Evolutionary conservation across 2,113 vertebrate species (phyloP), one percentile per base, ranked within the genome.

Genomic region (Paraplagusia blochii): DNA sequence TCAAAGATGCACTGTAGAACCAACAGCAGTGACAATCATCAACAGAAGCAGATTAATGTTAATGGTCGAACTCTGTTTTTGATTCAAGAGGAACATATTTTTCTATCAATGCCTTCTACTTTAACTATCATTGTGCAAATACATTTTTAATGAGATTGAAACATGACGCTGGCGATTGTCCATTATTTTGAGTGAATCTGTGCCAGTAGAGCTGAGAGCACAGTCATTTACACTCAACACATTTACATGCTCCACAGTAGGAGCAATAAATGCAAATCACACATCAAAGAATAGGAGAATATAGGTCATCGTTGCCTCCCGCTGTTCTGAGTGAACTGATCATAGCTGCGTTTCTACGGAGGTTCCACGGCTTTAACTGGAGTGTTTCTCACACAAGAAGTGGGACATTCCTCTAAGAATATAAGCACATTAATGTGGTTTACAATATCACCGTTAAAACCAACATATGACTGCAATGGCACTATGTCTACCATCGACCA

Each of bases 391-490:
- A 22, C 62, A 51, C 16, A 70, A 54, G 55, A 56, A 69, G 61
- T 42, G 47, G 77, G 69, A 67, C 74, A 60, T 80, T 82, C 73
- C 59, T 74, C 63, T 80, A 66, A 82, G 76, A 80, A 77, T 80
- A 80, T 85, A 86, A 88, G 81, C 63, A 86, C 73, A 72, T 81
- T 87, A 79, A 75, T 85, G 80, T 40, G 34, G 51, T 75, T 75
- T 73, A 74, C 69, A 84, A 81, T 79, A 83, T 84, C 58, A 44
- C 70, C 66, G 77, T 83, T 85, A 77, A 65, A 53, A 58, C 44
- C n/a, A 18, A 44, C 16, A 63, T 52, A 22, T 48, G 43, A 63
- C 62, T 58, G 11, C 3, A 16, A 10, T 15, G 22, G 22, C 6
- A 6, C 22, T 29, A 4, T 6, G 22, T 15, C 36, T 33, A 11